Conservation (phyloP, 2,888 invertebrate species). For the Melinaea menophilus region DNA sequence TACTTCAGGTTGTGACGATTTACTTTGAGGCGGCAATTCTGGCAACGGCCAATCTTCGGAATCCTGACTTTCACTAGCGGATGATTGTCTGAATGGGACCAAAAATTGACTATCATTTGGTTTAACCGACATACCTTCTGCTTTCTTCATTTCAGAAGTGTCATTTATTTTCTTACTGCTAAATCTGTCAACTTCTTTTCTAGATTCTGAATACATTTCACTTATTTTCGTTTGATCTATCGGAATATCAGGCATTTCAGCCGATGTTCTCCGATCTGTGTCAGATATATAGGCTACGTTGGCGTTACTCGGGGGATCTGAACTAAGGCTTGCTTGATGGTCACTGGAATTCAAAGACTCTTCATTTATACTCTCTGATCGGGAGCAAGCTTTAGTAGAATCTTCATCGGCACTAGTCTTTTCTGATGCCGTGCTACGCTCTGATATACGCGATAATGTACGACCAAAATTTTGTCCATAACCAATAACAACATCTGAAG, state of each 20-base stretch:
- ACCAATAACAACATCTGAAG: conserved; percentile 83
- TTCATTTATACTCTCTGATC: conserved; percentile 90
- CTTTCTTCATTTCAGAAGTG: conserved; percentile 45
- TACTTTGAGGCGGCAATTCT: conserved; percentile 80
- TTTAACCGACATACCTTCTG: conserved; percentile 50
- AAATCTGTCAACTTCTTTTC: conserved; percentile 65
- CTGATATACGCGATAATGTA: conserved; percentile 91
- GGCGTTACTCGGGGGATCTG: conserved; percentile 88
- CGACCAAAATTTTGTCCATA: conserved; percentile 87
- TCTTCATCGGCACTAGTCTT: conserved; percentile 92
- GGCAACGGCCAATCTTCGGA: conserved; percentile 88
- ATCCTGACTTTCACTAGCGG: conserved; percentile 82
- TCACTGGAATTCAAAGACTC: conserved; percentile 90
- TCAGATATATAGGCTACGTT: conserved; percentile 87
- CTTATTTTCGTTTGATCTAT: conserved; percentile 83
- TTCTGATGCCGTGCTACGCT: conserved; percentile 92
- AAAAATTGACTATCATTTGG: conserved; percentile 49
- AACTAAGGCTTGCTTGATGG: conserved; percentile 90
- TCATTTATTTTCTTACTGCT: conserved; percentile 47
- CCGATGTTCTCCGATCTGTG: conserved; percentile 87
- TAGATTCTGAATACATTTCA: conserved; percentile 76
- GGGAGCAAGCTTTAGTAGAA: conserved; percentile 90
- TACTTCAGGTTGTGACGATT: conserved; percentile 46
- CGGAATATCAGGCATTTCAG: conserved; percentile 90
- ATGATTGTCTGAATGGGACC: conserved; percentile 62